phyloP scores from a whole-genome alignment of 1,140 invertebrate species.

The Plodia interpunctella region DNA sequence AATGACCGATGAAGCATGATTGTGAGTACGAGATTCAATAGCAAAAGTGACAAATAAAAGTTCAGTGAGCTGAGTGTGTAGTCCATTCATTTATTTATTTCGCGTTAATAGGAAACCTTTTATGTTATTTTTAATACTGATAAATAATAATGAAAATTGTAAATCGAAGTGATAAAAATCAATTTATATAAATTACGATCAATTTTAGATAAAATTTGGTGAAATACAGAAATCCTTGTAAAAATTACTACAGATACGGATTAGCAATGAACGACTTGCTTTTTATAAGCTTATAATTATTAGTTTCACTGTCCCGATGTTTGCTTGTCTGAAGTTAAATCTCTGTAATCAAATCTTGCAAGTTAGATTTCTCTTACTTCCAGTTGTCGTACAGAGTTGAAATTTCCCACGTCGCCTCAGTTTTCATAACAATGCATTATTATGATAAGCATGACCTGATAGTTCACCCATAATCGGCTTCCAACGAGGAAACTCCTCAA shows the following conservation, averaged over 20 bases:
- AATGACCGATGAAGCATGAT: slow-evolving; percentile 15
- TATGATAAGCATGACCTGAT: too few species aligned
- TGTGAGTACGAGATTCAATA: slow-evolving; percentile 14
- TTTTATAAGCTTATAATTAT: too few species aligned
- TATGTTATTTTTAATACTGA: not conserved
- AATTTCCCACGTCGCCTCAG: too few species aligned
- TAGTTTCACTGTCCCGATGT: too few species aligned
- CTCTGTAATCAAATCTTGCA: too few species aligned
- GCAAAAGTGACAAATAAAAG: slow-evolving; percentile 13
- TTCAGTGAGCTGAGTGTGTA: not conserved
- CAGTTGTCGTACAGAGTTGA: too few species aligned
- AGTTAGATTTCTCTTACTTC: too few species aligned
- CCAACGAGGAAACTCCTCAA: too few species aligned
- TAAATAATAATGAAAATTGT: too few species aligned
- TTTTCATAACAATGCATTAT: too few species aligned
- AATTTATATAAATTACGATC: not conserved
- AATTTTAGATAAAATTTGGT: not conserved
- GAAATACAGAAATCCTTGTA: not conserved
- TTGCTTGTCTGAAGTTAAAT: too few species aligned
- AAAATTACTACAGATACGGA: not conserved
- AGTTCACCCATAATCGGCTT: too few species aligned
- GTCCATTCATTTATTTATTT: not conserved
- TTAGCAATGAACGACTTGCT: not conserved
- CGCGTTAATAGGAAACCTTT: not conserved
- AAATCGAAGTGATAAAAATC: not conserved